A percentile compares a stretch with the other conserved stretches of the same genome.
Evolutionary conservation across 2,888 invertebrate genomes (phyloP).

Genomic region (Perizoma affinitatum): DNA sequence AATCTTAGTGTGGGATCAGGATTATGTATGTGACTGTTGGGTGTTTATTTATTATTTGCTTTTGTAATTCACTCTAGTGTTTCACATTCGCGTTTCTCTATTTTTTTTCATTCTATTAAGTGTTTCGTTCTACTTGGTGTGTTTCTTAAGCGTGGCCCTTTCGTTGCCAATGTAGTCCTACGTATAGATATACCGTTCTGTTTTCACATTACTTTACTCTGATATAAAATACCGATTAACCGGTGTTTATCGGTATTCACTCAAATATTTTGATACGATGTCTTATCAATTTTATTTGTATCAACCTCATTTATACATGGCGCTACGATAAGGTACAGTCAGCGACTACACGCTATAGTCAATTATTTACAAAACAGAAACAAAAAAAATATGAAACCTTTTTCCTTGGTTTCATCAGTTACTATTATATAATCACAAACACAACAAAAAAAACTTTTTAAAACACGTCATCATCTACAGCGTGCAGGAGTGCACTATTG

Average conservation of each 20-base stretch:
- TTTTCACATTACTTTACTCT: too few species aligned
- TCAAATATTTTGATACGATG: conserved; percentile 15
- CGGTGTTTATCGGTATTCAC: conserved; percentile 39
- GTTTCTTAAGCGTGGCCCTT: neutral
- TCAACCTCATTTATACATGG: conserved; percentile 51
- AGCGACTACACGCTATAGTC: neutral
- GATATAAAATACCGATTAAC: conserved; percentile 15
- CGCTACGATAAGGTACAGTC: conserved; percentile 42
- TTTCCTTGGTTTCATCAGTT: too few species aligned
- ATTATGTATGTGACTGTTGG: too few species aligned
- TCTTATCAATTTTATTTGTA: conserved; percentile 42
- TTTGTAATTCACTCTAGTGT: neutral
- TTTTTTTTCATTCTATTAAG: neutral
- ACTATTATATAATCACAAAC: too few species aligned
- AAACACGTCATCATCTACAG: too few species aligned
- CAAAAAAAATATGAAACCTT: too few species aligned
- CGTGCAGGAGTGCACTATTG: too few species aligned
- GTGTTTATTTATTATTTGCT: neutral
- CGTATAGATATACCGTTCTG: too few species aligned
- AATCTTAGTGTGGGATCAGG: too few species aligned
- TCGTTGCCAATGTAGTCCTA: too few species aligned
- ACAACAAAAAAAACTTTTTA: too few species aligned
- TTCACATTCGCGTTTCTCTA: neutral
- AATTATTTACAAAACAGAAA: neutral
- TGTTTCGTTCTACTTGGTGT: neutral